phyloP scores from a whole-genome alignment of 2,113 vertebrate species.

The Drymodes brunneopygia region DNA sequence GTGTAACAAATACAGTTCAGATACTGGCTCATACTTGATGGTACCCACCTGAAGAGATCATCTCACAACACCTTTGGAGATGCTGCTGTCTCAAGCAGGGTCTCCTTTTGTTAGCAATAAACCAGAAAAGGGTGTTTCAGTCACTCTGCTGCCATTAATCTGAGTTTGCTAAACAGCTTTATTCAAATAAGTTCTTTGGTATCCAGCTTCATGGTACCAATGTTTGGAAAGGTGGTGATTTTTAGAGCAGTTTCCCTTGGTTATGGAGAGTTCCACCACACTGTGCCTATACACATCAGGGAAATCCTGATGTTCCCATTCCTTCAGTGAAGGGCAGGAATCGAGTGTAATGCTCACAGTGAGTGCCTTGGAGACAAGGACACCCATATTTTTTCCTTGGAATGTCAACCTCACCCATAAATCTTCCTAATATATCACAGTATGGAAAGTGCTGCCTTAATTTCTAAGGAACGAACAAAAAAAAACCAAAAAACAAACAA shows the following conservation, averaged over 20 bases:
- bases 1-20: not conserved
- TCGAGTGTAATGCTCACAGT: accelerated
- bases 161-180: not conserved
- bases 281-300: not conserved
- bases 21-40: not conserved
- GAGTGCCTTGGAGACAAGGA: not conserved
- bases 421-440: not conserved
- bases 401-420: not conserved
- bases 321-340: not conserved
- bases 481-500: too few relatives aligned
- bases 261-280: not conserved
- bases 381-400: not conserved
- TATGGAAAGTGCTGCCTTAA: not conserved
- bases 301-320: not conserved
- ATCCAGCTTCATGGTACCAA: not conserved
- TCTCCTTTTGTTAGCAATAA: not conserved
- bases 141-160: not conserved
- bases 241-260: not conserved
- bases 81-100: accelerated
- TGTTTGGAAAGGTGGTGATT: not conserved
- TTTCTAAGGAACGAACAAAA: not conserved
- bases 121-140: not conserved
- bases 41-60: not conserved
- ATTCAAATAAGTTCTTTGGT: not conserved
- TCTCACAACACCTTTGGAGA: not conserved